These are phyloP conservation scores for Spea bombifrons DNA, from an alignment of 2,113 vertebrate genomes.

Conservation along the genomic window DNA sequence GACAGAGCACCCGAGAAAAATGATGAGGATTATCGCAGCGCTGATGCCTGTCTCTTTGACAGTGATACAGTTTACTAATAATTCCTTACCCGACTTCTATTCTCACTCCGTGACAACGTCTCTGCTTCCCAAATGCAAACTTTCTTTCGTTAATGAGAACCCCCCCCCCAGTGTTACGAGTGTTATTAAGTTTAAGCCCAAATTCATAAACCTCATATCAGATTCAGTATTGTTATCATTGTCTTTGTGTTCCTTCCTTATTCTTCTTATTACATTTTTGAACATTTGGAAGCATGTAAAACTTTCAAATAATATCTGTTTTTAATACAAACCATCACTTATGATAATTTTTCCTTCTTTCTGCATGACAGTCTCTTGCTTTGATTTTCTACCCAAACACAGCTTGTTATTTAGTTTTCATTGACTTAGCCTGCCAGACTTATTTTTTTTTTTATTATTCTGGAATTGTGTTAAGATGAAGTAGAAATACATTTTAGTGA, in stretches of 20 bases:
- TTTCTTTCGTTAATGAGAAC: constrained; percentile 49
- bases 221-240: constrained; percentile 59
- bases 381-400: constrained; percentile 40
- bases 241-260: constrained; percentile 31
- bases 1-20: constrained; percentile 12
- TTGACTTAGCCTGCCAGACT: not conserved
- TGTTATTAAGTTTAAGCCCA: constrained; percentile 50
- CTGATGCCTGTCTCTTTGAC: constrained; percentile 17
- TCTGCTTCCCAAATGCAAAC: constrained; percentile 47
- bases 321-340: constrained; percentile 65
- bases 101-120: constrained; percentile 53
- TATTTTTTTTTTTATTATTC: not conserved
- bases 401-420: constrained; percentile 13
- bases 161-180: not conserved
- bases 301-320: constrained; percentile 57
- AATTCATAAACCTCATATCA: constrained; percentile 28
- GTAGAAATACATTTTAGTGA: constrained; percentile 32
- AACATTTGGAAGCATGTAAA: constrained; percentile 53
- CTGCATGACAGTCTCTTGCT: constrained; percentile 49
- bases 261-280: constrained; percentile 55
- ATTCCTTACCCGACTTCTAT: constrained; percentile 50
- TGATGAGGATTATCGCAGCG: constrained; percentile 20
- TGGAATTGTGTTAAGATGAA: constrained; percentile 11
- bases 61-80: constrained; percentile 40
- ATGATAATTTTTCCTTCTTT: constrained; percentile 55